phyloP scores from a whole-genome alignment of 2,797 vertebrate genomes.

The Microcaecilia unicolor region DNA sequence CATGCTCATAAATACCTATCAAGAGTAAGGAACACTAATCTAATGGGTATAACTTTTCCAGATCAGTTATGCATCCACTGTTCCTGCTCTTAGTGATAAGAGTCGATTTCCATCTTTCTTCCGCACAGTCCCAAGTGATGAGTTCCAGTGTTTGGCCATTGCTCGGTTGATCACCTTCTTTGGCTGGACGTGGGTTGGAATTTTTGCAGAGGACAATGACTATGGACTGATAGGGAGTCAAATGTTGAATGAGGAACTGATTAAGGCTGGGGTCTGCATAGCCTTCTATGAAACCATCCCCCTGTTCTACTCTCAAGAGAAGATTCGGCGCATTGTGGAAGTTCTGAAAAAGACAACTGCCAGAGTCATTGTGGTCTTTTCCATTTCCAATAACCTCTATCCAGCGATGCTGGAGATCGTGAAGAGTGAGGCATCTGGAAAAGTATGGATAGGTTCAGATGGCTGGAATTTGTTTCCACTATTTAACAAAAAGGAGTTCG shows the following conservation, averaged over 20 bases:
- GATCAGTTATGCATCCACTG: not conserved
- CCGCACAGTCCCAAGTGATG: not conserved
- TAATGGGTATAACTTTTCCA: no score
- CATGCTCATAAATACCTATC: no score
- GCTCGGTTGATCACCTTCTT: not conserved
- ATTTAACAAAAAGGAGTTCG: not conserved
- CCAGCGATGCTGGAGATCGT: slow-evolving; percentile 1
- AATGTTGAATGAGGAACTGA: not conserved
- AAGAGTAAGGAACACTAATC: no score
- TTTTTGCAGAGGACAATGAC: not conserved
- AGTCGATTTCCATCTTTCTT: not conserved
- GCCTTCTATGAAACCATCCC: not conserved
- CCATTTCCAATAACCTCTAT: not conserved
- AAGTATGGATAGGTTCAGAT: not conserved
- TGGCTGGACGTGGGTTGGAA: slow-evolving; percentile 2
- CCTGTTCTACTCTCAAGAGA: not conserved
- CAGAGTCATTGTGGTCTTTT: not conserved
- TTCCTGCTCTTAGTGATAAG: not conserved
- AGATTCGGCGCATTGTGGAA: not conserved
- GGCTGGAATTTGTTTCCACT: no score
- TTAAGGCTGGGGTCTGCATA: not conserved
- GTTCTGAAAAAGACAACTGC: not conserved
- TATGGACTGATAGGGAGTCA: not conserved
- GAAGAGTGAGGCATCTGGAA: not conserved
- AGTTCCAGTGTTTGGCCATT: not conserved